These are phyloP conservation scores for Etheostoma cragini DNA, from an alignment of 2,113 vertebrate species.

Conservation along the genomic window DNA sequence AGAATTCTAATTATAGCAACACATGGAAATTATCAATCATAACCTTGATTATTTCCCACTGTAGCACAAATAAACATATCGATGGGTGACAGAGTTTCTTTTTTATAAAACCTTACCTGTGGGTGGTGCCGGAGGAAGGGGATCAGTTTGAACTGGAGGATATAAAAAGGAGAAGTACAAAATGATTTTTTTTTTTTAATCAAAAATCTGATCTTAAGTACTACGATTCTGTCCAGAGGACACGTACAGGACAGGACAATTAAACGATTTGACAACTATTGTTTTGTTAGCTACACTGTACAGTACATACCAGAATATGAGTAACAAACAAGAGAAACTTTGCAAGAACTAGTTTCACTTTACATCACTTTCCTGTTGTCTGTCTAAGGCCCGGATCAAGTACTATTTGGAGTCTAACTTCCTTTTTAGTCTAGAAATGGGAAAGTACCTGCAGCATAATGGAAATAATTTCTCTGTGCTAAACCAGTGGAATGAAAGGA, in stretches of 20 bases:
- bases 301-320: conserved; percentile 16
- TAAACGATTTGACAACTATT: neutral
- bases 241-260: neutral
- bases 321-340: conserved; percentile 31
- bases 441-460: conserved; percentile 78
- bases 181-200: neutral
- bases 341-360: conserved; percentile 74
- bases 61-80: neutral
- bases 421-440: conserved; percentile 73
- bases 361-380: conserved; percentile 70
- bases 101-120: conserved; percentile 73
- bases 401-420: conserved; percentile 68
- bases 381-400: conserved; percentile 38
- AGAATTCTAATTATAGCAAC: neutral
- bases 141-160: conserved; percentile 57
- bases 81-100: neutral
- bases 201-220: neutral
- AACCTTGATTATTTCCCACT: neutral
- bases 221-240: neutral
- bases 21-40: neutral
- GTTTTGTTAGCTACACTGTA: neutral
- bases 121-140: conserved; percentile 33
- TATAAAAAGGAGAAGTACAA: conserved; percentile 17
- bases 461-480: conserved; percentile 62
- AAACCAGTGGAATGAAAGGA: conserved; percentile 53